Base-by-base conservation (phyloP, 1,140 invertebrate genomes). In the Procambarus virginalis region DNA sequence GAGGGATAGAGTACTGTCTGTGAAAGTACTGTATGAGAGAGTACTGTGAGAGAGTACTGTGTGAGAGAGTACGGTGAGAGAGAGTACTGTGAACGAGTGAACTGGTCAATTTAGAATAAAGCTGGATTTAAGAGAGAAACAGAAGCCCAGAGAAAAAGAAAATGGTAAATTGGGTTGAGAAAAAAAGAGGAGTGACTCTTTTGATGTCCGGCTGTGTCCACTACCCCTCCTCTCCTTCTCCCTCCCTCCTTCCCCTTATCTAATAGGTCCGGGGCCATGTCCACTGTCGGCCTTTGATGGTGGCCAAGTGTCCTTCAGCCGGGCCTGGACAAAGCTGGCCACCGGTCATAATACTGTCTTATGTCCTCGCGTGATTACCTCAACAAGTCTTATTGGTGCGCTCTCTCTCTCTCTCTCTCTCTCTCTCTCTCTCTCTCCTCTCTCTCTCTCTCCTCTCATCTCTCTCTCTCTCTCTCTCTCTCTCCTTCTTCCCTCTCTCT, bases 261-360 rank as follows among this genome's bases (percentile, higher is more conserved):
- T 73, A 73, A 73, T 73, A n/a, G 68, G 20, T 64, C 60, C 68
- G 5, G 22, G 68, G 68, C 5, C 68, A 73, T 73, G 68, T 73
- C 68, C 68, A 73, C 51, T 12, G n/a, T n/a, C 4, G 22, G 68
- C 68, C 68, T 73, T 73, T 73, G 68, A 73, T 73, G 68, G 68
- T 22, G n/a, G 10, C n/a, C 68, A 34, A 73, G 68, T 73, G 68
- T 73, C 68, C 68, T 73, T n/a, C 68, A 73, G 22, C 20, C n/a
- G 6, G n/a, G n/a, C 4, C 6, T 34, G 68, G n/a, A 73, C 68
- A 73, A 73, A 73, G 68, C 68, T 34, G 4, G 10, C 12, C n/a
- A n/a, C 68, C 68, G 10, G n/a, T 73, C 4, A 73, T 73, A 73
- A 73, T n/a, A 34, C 68, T 73, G 22, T 73, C 76, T 78, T 78